phyloP scores from a whole-genome alignment of 1,140 invertebrate genomes.

The Drosophila sp. region DNA sequence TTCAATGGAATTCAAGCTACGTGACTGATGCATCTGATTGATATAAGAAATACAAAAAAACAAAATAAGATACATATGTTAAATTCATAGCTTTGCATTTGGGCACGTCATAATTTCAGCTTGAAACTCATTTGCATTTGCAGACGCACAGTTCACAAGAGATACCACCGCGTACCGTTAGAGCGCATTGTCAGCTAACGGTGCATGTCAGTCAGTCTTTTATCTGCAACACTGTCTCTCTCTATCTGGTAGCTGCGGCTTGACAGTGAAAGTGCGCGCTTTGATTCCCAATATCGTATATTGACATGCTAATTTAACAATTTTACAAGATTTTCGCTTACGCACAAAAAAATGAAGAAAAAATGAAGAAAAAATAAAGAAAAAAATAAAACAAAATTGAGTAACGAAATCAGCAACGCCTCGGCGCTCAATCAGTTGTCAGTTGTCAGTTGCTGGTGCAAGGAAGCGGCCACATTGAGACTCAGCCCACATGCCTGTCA shows the following conservation, averaged over 20 bases:
- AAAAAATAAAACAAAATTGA: conserved; percentile 38
- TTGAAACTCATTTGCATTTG: conserved; percentile 38
- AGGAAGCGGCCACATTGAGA: conserved; percentile 32
- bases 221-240: neutral
- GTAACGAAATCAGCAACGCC: conserved; percentile 51
- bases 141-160: neutral
- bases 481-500: conserved; percentile 23
- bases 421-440: conserved; percentile 18
- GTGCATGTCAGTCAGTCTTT: conserved; percentile 21
- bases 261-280: conserved; percentile 68
- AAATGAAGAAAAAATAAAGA: conserved; percentile 19
- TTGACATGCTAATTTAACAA: conserved; percentile 67
- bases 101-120: conserved; percentile 63
- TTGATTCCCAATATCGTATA: conserved; percentile 42
- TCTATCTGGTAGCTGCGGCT: neutral
- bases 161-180: conserved; percentile 37
- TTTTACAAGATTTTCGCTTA: conserved; percentile 53
- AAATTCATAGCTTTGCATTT: conserved; percentile 27
- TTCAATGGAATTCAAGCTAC: conserved; percentile 50
- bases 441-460: conserved; percentile 30
- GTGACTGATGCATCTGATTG: conserved; percentile 71
- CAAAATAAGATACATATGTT: neutral
- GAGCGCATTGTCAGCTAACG: conserved; percentile 52
- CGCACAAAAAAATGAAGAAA: conserved; percentile 27
- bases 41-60: conserved; percentile 37